phyloP scores from a whole-genome alignment of 2,797 vertebrate species.

The Taeniopygia guttata region DNA sequence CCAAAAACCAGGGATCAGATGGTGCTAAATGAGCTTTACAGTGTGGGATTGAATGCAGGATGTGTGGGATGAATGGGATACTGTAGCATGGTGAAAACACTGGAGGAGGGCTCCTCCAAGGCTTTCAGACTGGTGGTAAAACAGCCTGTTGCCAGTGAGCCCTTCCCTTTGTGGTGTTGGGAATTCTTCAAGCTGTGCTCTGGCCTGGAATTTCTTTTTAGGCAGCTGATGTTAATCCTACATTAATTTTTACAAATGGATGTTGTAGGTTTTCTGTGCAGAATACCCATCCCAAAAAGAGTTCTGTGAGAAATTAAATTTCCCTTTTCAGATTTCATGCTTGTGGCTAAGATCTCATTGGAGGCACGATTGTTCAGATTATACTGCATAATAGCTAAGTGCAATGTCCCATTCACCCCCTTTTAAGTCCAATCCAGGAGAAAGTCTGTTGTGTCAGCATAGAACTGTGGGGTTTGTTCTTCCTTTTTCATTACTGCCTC shows the following conservation, averaged over 20 bases:
- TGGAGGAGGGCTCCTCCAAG: neutral
- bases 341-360: neutral
- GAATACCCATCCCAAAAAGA: neutral
- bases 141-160: neutral
- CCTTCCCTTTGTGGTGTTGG: rapidly evolving
- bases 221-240: neutral
- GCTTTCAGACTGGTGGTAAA: neutral
- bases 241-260: neutral
- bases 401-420: neutral
- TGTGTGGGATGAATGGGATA: neutral
- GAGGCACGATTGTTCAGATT: neutral
- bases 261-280: neutral
- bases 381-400: neutral
- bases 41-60: neutral
- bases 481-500: neutral
- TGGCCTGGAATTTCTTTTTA: neutral
- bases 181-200: neutral
- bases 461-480: neutral
- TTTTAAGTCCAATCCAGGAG: neutral
- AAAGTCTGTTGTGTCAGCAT: neutral
- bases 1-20: neutral
- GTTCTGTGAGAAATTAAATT: neutral
- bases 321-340: neutral
- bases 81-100: neutral
- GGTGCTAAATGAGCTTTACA: neutral